These are phyloP conservation scores for Pseudococcus viburni DNA, from an alignment of 2,888 invertebrate genomes.

Conservation along the genomic window DNA sequence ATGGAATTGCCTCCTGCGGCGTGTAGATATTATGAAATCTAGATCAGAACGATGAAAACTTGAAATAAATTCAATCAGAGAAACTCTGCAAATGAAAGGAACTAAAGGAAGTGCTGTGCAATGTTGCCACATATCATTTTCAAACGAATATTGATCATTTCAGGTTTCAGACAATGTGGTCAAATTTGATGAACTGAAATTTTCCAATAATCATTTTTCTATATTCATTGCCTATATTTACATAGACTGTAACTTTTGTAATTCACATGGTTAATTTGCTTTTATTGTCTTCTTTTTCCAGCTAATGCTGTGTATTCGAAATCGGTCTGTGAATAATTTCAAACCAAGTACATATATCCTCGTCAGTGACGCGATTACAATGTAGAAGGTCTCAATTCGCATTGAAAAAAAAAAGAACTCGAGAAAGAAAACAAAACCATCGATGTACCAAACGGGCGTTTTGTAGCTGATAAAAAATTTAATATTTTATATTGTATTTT, in stretches of 20 bases:
- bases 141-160: not conserved
- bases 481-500: slow-evolving; percentile 40
- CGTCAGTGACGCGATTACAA: not conserved
- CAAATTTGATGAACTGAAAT: not conserved
- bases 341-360: not conserved
- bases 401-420: not conserved
- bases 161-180: not conserved
- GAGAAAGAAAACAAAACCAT: not conserved
- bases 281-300: not conserved
- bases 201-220: no score
- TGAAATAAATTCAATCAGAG: no score
- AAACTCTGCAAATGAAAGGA: no score
- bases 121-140: not conserved
- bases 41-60: no score
- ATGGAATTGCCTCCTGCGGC: no score
- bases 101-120: no score
- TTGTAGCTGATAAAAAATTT: not conserved
- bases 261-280: no score
- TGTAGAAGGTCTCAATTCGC: no score
- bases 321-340: not conserved
- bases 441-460: not conserved
- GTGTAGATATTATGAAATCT: no score
- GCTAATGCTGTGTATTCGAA: not conserved
- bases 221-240: no score
- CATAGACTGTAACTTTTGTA: no score